Evolutionary conservation across 2,113 vertebrate species (phyloP).

Genomic region (Bombycilla garrulus): DNA sequence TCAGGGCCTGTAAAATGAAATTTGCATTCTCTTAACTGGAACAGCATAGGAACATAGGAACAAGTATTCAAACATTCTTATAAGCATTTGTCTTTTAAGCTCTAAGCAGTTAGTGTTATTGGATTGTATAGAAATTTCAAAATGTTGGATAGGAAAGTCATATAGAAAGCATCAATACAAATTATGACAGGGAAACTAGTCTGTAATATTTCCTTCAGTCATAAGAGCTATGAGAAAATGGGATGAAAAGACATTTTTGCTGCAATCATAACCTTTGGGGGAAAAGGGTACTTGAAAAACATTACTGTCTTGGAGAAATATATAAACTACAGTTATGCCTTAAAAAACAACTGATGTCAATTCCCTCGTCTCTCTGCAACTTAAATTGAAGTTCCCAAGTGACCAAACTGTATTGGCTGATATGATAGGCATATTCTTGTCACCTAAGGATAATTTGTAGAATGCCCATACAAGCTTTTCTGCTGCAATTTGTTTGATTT

Average conservation of each 20-base stretch:
- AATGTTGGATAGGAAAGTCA: neutral
- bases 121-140: conserved; percentile 12
- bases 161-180: neutral
- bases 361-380: neutral
- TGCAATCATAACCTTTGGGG: neutral
- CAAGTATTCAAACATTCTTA: neutral
- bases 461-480: neutral
- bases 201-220: neutral
- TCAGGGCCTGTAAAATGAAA: neutral
- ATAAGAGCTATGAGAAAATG: neutral
- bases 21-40: conserved; percentile 31
- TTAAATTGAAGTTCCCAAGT: neutral
- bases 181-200: neutral
- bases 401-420: neutral
- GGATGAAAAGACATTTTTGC: neutral
- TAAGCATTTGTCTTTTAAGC: neutral
- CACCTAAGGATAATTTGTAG: neutral
- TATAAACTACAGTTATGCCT: neutral
- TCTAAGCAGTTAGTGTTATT: neutral
- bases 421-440: neutral
- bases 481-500: neutral
- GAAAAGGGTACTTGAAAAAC: neutral
- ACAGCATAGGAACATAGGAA: neutral
- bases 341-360: neutral
- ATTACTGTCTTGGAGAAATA: neutral